These are phyloP conservation scores for Tenthredo distinguenda DNA, from an alignment of 2,888 invertebrate species.

Conservation along the genomic window DNA sequence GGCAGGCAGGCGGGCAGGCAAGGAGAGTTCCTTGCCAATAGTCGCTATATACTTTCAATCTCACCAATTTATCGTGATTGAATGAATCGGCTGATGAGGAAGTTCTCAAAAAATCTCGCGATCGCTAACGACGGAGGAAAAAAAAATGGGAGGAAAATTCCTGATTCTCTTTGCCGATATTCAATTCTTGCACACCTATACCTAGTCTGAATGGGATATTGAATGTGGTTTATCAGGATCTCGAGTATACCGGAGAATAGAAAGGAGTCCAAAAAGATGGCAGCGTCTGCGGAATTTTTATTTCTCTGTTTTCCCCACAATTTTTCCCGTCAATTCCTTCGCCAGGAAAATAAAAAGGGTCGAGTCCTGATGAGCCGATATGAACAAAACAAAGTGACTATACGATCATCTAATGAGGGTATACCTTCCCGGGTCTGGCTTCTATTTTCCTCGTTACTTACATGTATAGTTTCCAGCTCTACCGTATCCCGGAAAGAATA, in stretches of 20 bases:
- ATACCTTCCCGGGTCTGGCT: neutral
- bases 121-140: neutral
- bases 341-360: neutral
- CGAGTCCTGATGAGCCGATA: neutral
- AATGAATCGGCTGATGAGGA: conserved; percentile 6
- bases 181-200: neutral
- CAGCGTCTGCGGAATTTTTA: neutral
- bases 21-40: conserved; percentile 11
- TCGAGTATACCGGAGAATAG: neutral
- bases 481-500: neutral
- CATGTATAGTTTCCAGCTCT: neutral
- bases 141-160: neutral
- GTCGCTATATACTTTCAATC: neutral
- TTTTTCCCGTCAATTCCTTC: neutral
- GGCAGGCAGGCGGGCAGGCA: neutral
- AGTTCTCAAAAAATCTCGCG: neutral
- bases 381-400: neutral
- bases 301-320: neutral
- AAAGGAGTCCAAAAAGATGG: neutral
- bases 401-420: neutral
- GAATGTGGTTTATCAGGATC: neutral
- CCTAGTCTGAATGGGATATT: neutral
- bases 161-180: neutral
- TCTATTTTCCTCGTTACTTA: neutral
- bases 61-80: neutral